Evolutionary conservation across 1,140 invertebrate species (phyloP).

Genomic region (Eriosoma lanigerum): DNA sequence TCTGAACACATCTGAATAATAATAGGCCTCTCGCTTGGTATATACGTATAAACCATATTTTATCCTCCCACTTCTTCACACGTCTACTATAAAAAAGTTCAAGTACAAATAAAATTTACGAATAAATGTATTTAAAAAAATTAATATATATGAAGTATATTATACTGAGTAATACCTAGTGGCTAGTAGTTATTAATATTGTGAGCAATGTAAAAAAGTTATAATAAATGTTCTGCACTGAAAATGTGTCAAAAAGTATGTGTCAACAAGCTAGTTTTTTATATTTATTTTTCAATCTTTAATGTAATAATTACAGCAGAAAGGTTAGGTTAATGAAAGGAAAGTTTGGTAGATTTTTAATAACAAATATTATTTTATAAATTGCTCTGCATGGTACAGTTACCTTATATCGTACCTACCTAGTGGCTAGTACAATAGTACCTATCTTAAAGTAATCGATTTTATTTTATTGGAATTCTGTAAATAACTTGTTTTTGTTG

Average conservation of each 20-base stretch:
- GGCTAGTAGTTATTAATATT: neutral
- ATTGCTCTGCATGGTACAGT: no score
- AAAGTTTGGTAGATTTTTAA: no score
- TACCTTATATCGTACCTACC: no score
- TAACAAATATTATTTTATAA: no score
- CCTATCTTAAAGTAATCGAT: no score
- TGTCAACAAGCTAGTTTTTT: neutral
- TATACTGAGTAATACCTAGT: neutral
- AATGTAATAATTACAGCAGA: no score
- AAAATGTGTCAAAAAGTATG: neutral
- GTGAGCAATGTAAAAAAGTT: no score
- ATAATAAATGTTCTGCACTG: no score
- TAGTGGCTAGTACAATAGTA: no score
- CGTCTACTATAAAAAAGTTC: neutral
- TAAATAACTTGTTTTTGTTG: no score
- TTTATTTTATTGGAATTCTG: no score
- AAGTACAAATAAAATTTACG: neutral
- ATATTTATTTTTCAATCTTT: neutral
- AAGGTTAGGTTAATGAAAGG: no score
- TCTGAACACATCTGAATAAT: slow-evolving; percentile 44
- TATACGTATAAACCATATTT: slow-evolving; percentile 21
- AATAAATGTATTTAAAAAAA: neutral
- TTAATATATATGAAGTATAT: neutral
- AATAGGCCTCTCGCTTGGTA: slow-evolving; percentile 15
- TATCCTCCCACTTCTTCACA: slow-evolving; percentile 24